Percentiles rank a stretch among this genome's conserved stretches.
These are phyloP conservation scores for Aethes cnicana DNA, from an alignment of 2,888 invertebrate species.

Conservation along the genomic window DNA sequence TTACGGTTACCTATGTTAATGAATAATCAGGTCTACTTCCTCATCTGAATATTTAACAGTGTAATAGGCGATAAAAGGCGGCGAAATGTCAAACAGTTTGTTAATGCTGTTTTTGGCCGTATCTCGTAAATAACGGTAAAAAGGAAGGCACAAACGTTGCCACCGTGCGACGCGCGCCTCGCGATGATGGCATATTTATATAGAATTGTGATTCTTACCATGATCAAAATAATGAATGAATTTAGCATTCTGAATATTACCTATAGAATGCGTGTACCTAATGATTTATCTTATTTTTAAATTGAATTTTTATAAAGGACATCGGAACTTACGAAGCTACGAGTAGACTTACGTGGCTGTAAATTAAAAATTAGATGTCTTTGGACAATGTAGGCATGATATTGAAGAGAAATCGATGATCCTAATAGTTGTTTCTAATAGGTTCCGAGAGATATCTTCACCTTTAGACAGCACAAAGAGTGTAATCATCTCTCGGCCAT, in stretches of 20 bases:
- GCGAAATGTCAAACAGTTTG: constrained; percentile 33
- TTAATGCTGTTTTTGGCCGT: constrained; percentile 31
- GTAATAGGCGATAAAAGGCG: not conserved
- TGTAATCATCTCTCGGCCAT: constrained; percentile 56
- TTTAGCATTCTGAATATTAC: too few relatives aligned
- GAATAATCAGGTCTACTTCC: too few relatives aligned
- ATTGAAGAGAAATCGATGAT: constrained; percentile 9
- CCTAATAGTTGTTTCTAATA: constrained; percentile 8
- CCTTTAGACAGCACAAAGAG: constrained; percentile 54
- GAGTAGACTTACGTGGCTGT: too few relatives aligned
- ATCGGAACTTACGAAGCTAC: too few relatives aligned
- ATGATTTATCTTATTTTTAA: too few relatives aligned
- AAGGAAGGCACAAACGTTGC: constrained; percentile 21
- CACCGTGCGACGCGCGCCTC: constrained; percentile 22
- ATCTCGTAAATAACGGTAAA: constrained; percentile 29
- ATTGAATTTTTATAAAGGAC: too few relatives aligned
- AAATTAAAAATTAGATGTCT: too few relatives aligned
- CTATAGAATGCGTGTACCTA: too few relatives aligned
- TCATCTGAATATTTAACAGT: not conserved
- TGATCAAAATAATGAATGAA: too few relatives aligned
- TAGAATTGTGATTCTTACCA: too few relatives aligned
- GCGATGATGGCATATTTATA: constrained; percentile 22
- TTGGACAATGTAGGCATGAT: constrained; percentile 4
- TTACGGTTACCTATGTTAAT: too few relatives aligned
- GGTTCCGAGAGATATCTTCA: constrained; percentile 22